phyloP scores from a whole-genome alignment of 2,888 invertebrate genomes.

The Stenodema calcarata region DNA sequence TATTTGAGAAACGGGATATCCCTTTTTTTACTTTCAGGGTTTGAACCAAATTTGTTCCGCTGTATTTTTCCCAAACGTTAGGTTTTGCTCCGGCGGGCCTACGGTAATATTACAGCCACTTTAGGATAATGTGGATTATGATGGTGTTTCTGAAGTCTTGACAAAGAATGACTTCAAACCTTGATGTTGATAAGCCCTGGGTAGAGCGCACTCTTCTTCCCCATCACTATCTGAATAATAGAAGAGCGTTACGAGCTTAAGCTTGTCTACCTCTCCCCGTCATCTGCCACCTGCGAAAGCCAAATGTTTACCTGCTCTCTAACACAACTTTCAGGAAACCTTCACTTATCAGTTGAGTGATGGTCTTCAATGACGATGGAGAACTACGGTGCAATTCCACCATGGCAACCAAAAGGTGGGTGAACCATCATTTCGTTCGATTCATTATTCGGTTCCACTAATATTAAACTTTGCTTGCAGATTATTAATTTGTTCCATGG shows the following conservation, averaged over 20 bases:
- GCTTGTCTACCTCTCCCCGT: neutral
- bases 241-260: neutral
- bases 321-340: neutral
- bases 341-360: neutral
- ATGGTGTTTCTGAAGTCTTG: neutral
- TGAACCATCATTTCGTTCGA: no score
- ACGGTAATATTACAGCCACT: no score
- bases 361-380: neutral
- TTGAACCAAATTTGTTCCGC: no score
- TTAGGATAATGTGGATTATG: no score
- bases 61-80: no score
- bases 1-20: no score
- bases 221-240: neutral
- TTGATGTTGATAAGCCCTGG: no score
- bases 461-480: no score
- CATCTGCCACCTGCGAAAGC: neutral
- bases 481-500: no score
- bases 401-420: neutral
- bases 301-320: neutral
- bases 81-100: no score
- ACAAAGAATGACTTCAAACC: neutral
- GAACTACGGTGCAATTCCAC: neutral
- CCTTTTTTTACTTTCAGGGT: no score
- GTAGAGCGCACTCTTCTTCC: neutral
- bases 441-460: no score